These are phyloP conservation scores for Dicentrarchus labrax DNA, from an alignment of 2,113 vertebrate genomes.

Conservation along the genomic window DNA sequence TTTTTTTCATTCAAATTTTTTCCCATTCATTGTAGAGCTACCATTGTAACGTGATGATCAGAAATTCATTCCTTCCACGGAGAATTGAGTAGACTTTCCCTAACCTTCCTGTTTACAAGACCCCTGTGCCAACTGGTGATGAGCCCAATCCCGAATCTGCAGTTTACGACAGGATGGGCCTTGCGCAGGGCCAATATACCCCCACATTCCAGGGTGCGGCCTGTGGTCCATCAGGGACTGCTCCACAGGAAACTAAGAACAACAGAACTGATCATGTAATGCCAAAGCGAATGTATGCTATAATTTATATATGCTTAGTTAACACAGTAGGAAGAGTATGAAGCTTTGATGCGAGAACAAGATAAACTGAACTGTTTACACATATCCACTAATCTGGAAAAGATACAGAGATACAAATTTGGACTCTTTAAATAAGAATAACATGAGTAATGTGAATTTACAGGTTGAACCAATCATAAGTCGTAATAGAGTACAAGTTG, in stretches of 20 bases:
- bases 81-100: background rate
- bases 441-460: no score
- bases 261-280: no score
- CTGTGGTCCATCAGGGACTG: background rate
- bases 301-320: no score
- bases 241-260: background rate
- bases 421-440: no score
- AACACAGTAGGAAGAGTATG: no score
- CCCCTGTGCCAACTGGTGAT: background rate
- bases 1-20: background rate
- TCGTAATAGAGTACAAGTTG: no score
- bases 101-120: background rate
- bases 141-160: background rate
- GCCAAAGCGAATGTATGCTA: no score
- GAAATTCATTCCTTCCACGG: background rate
- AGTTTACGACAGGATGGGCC: background rate
- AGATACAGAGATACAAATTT: no score
- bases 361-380: no score
- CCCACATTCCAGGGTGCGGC: background rate
- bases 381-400: no score
- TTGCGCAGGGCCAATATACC: background rate
- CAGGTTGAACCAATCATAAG: no score
- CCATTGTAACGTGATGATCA: background rate
- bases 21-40: background rate
- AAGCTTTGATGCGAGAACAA: background rate